Conservation (phyloP, 30 jellyfish, hydroid and myxozoan species). For the Cassiopea andromeda region DNA sequence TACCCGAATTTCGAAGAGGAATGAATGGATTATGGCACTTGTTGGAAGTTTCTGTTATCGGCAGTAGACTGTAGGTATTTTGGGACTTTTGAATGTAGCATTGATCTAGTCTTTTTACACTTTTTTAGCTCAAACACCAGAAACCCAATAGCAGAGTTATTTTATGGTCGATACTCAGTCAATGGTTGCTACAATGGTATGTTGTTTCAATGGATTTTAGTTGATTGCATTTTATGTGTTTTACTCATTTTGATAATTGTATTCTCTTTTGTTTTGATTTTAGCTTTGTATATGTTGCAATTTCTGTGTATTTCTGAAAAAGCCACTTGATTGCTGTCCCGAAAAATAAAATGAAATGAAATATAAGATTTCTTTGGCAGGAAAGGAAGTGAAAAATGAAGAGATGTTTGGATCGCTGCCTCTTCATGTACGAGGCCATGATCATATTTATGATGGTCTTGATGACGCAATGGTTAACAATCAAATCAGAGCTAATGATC, state of each 20-base stretch:
- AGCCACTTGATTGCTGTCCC: neutral
- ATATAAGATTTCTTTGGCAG: neutral
- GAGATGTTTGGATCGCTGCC: conserved; percentile 75
- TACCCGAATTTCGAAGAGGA: no score
- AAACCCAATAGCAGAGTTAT: conserved; percentile 56
- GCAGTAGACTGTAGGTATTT: no score
- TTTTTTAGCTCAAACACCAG: conserved; percentile 27
- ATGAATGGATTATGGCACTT: no score
- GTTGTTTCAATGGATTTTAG: neutral
- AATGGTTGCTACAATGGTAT: conserved; percentile 59
- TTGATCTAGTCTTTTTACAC: neutral
- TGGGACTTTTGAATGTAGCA: neutral
- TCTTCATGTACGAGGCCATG: conserved; percentile 63
- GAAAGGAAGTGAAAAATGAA: conserved; percentile 52
- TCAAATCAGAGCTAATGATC: conserved; percentile 33
- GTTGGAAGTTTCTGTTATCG: no score
- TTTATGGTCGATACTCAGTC: conserved; percentile 64
- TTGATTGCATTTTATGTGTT: neutral
- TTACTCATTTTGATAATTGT: no score
- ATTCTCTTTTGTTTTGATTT: neutral
- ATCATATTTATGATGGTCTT: conserved; percentile 58
- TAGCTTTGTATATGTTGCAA: no score
- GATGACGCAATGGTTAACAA: conserved; percentile 64
- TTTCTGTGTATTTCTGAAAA: no score
- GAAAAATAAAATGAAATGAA: neutral